A percentile compares a stretch with the other conserved stretches of the same genome.
Conservation (phyloP, 2,888 invertebrate species). For the Pandemis corylana region DNA sequence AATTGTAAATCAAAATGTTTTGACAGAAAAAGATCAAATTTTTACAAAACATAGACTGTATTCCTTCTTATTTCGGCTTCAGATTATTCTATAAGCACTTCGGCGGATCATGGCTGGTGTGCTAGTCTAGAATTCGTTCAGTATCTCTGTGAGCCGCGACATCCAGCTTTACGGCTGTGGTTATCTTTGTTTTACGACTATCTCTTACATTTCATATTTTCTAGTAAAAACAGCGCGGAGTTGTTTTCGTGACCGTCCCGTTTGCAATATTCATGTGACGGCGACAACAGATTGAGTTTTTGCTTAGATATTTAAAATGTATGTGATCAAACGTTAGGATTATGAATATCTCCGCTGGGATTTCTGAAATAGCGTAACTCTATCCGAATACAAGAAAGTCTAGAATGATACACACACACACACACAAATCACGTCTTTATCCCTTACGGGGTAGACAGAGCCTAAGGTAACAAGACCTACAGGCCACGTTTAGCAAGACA, state of each 20-base stretch:
- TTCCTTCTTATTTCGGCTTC: background rate
- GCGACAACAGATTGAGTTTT: slow-evolving; percentile 8
- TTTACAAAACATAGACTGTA: too few species aligned
- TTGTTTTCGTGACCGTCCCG: background rate
- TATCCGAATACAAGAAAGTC: background rate
- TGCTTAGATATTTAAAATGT: slow-evolving; percentile 3
- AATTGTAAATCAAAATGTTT: too few species aligned
- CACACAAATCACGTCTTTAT: too few species aligned
- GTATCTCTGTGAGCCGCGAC: slow-evolving; percentile 3
- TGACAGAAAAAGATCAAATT: too few species aligned
- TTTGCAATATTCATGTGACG: slow-evolving; percentile 8
- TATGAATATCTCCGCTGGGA: background rate
- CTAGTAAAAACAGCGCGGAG: background rate
- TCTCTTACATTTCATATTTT: slow-evolving; percentile 31
- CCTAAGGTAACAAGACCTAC: too few species aligned
- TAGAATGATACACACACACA: too few species aligned
- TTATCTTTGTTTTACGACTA: slow-evolving; percentile 24
- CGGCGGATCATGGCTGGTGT: background rate
- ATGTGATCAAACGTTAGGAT: background rate
- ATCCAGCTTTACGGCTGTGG: slow-evolving; percentile 7
- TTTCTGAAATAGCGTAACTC: background rate
- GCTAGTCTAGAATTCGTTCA: slow-evolving; percentile 7
- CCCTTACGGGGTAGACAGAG: too few species aligned
- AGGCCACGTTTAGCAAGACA: too few species aligned
- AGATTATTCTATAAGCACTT: background rate